These are phyloP conservation scores for Drosophila neutralis DNA, from an alignment of 2,888 invertebrate species.

Conservation along the genomic window DNA sequence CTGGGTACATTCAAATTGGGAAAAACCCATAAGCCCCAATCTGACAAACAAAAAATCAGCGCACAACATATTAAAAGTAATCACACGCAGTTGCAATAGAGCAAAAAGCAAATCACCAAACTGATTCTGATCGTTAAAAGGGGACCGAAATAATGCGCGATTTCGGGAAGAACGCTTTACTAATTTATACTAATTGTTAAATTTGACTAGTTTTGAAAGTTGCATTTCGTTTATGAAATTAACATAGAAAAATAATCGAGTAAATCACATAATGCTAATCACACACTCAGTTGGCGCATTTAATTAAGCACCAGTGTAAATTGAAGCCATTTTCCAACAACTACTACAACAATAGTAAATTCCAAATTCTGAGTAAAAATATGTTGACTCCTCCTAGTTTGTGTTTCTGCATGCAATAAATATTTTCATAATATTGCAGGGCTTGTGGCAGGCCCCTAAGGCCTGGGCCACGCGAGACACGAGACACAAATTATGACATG, in stretches of 20 bases:
- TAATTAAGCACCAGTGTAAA: slow-evolving; percentile 69
- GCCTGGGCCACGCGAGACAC: slow-evolving; percentile 21
- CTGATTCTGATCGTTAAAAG: slow-evolving; percentile 33
- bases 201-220: slow-evolving; percentile 19
- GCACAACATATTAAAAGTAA: slow-evolving; percentile 34
- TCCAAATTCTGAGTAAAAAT: slow-evolving; percentile 13
- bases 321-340: slow-evolving; percentile 59
- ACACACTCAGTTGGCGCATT: slow-evolving; percentile 59
- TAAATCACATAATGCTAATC: slow-evolving; percentile 38
- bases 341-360: slow-evolving; percentile 25
- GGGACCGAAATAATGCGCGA: slow-evolving; percentile 1
- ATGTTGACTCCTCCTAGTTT: slow-evolving; percentile 23
- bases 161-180: not conserved
- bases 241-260: slow-evolving; percentile 17
- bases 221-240: slow-evolving; percentile 14
- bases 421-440: slow-evolving; percentile 65
- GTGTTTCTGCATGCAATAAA: slow-evolving; percentile 62
- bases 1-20: too few species aligned
- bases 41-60: not conserved
- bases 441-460: slow-evolving; percentile 28
- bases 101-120: slow-evolving; percentile 9
- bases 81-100: slow-evolving; percentile 22
- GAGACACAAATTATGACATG: slow-evolving; percentile 59
- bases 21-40: too few species aligned
- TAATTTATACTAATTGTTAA: slow-evolving; percentile 32